These are phyloP conservation scores for Okapia johnstoni DNA, from an alignment of 2,113 vertebrate species.

Conservation along the genomic window DNA sequence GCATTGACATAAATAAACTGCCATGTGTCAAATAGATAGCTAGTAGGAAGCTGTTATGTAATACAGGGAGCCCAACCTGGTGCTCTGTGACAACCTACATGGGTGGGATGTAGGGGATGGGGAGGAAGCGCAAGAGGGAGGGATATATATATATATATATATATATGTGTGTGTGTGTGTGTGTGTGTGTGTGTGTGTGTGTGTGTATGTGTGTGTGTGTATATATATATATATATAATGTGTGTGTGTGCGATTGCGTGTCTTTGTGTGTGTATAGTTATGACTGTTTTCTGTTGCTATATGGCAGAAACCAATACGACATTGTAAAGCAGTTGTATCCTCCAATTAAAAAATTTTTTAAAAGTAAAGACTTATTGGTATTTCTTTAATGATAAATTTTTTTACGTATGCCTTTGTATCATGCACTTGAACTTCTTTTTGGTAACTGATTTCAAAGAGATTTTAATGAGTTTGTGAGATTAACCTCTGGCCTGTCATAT, in stretches of 20 bases:
- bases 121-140: neutral
- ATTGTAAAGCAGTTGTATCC: neutral
- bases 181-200: neutral
- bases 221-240: neutral
- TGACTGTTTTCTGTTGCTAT: neutral
- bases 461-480: neutral
- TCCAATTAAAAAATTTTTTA: accelerated
- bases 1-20: neutral
- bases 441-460: neutral
- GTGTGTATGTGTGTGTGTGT: neutral
- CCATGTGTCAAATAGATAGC: neutral
- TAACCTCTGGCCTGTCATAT: neutral
- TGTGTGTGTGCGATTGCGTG: neutral
- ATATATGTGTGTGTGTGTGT: neutral
- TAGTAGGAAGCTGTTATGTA: neutral
- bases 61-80: neutral
- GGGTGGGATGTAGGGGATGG: neutral
- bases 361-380: neutral
- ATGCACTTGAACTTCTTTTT: neutral
- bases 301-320: neutral
- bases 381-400: neutral
- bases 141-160: neutral
- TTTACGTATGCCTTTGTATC: neutral
- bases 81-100: neutral
- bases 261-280: neutral